Base-by-base conservation (phyloP, 35 echinoderm and acorn worm genomes). In the Stichopus chloronotus region DNA sequence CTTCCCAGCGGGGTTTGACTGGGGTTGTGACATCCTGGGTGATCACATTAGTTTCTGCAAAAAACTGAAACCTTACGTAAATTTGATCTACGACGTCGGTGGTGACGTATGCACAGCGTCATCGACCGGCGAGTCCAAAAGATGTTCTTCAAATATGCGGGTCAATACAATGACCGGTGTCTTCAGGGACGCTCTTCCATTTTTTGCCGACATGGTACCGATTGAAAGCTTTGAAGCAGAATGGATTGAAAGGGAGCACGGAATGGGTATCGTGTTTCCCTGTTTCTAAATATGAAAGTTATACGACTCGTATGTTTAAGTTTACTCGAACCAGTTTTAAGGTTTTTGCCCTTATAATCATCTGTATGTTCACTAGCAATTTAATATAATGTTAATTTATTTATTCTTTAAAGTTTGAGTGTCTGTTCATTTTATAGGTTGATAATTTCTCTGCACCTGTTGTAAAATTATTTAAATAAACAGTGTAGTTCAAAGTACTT, bases 181-280 rank as follows among this genome's bases (percentile, higher is more conserved):
- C 30, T 43, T 43, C 3, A 43, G 30, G 30, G 30, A 43, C 6
- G 55, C 16, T 5, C 4, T 57, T 25, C 83, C 83, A 20, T 56
- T 86, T 60, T 14, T 22, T 30, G 83, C 58, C 57, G 55, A 25
- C 8, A 86, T 16, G 17, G 13, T 86, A 7, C 83, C 83, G 55
- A 86, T 5, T 58, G 55, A 86, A 60, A 86, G 83, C 55, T 58
- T 86, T 22, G 83, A 86, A 4, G 83, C 83, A 13, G 83, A 57
- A 56, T 60, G 13, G 83, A 56, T 86, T 60, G 23, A 55, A 25
- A 56, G 83, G 57, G 43, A 86, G 52, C 83, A 86, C 54, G 7
- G 8, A 9, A 25, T 58, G 16, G 83, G 83, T 5, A 58, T 86
- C 13, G 54, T 58, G n/a, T 86, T 56, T 22, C 83, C 83, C 0